Evolutionary conservation across 2,113 vertebrate species (phyloP), one percentile per base, ranked within the genome.

Genomic region (Entelurus aequoreus): DNA sequence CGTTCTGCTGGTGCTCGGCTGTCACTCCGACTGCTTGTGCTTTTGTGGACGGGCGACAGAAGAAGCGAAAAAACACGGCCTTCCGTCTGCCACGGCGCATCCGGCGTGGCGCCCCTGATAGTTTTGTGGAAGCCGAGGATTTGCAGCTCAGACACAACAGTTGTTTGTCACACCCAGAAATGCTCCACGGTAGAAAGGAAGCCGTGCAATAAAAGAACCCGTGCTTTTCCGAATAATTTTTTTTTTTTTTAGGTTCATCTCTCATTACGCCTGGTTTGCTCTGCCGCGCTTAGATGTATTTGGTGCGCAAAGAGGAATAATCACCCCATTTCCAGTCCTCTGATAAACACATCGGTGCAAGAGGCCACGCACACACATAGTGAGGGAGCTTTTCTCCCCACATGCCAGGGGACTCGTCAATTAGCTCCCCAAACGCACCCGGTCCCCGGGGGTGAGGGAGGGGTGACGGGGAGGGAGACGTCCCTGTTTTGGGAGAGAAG

Each of bases 321-420:
- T 88, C 78, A 81, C 68, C 69, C 79, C 63, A 66, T 80, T 81
- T 83, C 81, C 79, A 70, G 15, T 56, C 51, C 73, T 82, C 72
- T 76, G 72, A 83, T 84, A 82, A 85, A 87, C 82, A 83, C 44
- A 10, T 44, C 50, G 61, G 42, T 35, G 51, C 76, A 72, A 63
- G 15, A 55, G n/a, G 11, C 49, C 8, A 69, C 19, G 71, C 51
- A 49, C 63, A 51, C 7, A 59, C 53, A 65, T 66, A 69, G 28
- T 16, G 57, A 74, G 68, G 50, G 68, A 77, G 77, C 65, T 74
- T 53, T 68, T 84, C 77, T 60, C 72, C 77, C 68, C 84, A 71
- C 85, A 79, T 83, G 85, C 86, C 86, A 86, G 69, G 85, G 87
- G 86, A 90, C 89, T 89, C 86, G 84, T 89, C 87, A 90, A 90